Conservation (phyloP, 2,113 vertebrate genomes). For the Tragelaphus strepsiceros region DNA sequence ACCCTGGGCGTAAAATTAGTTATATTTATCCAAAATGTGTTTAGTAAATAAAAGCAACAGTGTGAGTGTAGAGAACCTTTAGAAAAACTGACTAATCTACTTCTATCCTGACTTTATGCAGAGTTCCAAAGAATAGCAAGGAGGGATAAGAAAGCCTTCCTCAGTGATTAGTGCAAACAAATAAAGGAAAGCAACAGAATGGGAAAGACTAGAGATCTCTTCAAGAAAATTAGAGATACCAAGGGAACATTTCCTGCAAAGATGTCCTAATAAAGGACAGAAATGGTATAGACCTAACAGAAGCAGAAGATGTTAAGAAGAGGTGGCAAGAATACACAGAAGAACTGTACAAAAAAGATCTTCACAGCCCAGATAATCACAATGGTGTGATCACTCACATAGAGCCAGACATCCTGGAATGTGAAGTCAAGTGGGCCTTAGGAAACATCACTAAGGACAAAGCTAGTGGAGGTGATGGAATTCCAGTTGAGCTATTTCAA, state of each 20-base stretch:
- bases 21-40: conserved; percentile 1
- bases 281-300: background rate
- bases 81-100: background rate
- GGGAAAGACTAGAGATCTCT: background rate
- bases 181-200: background rate
- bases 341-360: background rate
- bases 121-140: background rate
- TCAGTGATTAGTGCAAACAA: too few species aligned
- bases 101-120: conserved; percentile 5
- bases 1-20: background rate
- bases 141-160: too few species aligned
- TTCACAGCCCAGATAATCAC: background rate
- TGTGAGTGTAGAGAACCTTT: background rate
- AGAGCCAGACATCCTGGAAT: background rate
- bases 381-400: background rate
- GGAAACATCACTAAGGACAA: too few species aligned
- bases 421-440: background rate
- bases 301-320: background rate
- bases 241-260: background rate
- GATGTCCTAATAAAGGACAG: background rate
- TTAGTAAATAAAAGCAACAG: background rate
- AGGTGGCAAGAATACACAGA: background rate
- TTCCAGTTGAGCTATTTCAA: background rate
- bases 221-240: background rate
- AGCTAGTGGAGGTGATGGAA: background rate